Base-by-base conservation (phyloP, 2,113 vertebrate genomes). In the Tragulus kanchil region DNA sequence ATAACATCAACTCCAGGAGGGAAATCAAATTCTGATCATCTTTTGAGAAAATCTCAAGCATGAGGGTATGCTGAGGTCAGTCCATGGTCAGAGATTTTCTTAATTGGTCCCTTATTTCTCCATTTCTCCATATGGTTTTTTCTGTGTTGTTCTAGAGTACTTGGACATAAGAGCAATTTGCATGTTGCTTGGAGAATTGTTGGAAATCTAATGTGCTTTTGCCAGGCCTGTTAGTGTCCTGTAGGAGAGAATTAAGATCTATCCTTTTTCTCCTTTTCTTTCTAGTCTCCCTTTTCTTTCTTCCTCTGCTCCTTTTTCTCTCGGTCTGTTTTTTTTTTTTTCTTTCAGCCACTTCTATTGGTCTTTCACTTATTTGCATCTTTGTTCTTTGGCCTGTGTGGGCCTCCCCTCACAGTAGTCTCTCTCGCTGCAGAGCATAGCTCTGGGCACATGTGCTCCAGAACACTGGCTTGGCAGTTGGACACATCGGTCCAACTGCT, bases 11-110 rank as follows among this genome's bases (percentile, higher is more conserved):
- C 83, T 93, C 31, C 48, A 58, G 73, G 59, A 85, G 16, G 54
- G 36, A 54, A 78, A 36, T 81, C 23, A 69, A 28, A 26, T 78
- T 56, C 42, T 50, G 73, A 36, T 81, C 52, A 28, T 48, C 62
- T 85, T 54, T n/a, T 64, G 69, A 77, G 82, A 86, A 93, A 84
- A 90, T 89, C n/a, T 71, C 48, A 36, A 26, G 54, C n/a, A 52
- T 17, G 17, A 92, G 50, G 23, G 69, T 25, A 12, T 56, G 45
- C 42, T 86, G 77, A 85, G 75, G 45, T 65, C 11, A 79, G 26
- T 31, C 58, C 31, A 50, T 4, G 50, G 28, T 59, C n/a, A 17
- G 15, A 28, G 28, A 77, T 85, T 75, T 90, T 87, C 64, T 48
- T 5, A 23, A n/a, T 71, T 78, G 71, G 45, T 3, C n/a, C 7